A percentile compares a stretch with the other conserved stretches of the same genome.
Conservation (phyloP, 1,140 invertebrate species). For the Helicorthomorpha holstii region DNA sequence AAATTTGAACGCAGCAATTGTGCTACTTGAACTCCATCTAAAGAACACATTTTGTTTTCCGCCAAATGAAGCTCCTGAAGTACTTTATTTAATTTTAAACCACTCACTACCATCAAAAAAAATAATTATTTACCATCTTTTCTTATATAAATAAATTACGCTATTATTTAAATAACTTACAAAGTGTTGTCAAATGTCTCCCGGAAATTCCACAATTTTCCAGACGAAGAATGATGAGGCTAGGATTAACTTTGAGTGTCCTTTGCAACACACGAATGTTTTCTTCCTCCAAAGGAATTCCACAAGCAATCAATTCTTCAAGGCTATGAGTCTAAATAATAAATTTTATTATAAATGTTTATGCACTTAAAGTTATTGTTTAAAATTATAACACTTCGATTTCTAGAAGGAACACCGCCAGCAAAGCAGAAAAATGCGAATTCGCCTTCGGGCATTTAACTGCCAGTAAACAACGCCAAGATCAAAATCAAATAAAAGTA, state of each 20-base stretch:
- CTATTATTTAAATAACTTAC: conserved; percentile 24
- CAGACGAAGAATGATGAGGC: conserved; percentile 49
- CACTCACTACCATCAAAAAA: conserved; percentile 38
- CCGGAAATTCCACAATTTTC: conserved; percentile 52
- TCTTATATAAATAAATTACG: background rate
- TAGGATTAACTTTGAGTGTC: conserved; percentile 43
- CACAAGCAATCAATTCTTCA: conserved; percentile 45
- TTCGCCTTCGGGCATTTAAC: too few species aligned
- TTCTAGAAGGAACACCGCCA: background rate
- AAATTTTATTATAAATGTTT: conserved; percentile 5
- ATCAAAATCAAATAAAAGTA: too few species aligned
- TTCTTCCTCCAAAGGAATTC: conserved; percentile 45
- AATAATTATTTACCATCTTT: conserved; percentile 1
- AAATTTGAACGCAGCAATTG: conserved; percentile 46
- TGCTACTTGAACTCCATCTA: conserved; percentile 60
- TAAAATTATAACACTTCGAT: background rate
- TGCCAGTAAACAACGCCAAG: too few species aligned
- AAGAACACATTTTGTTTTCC: conserved; percentile 53
- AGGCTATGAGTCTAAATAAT: conserved; percentile 44
- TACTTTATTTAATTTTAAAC: conserved; percentile 57
- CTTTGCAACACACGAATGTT: conserved; percentile 48
- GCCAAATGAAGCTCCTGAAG: conserved; percentile 64
- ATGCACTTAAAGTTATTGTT: background rate
- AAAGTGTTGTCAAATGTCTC: conserved; percentile 42
- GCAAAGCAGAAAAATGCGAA: too few species aligned